phyloP scores from a whole-genome alignment of 1,140 invertebrate species.

The Drosophila ohnishii region DNA sequence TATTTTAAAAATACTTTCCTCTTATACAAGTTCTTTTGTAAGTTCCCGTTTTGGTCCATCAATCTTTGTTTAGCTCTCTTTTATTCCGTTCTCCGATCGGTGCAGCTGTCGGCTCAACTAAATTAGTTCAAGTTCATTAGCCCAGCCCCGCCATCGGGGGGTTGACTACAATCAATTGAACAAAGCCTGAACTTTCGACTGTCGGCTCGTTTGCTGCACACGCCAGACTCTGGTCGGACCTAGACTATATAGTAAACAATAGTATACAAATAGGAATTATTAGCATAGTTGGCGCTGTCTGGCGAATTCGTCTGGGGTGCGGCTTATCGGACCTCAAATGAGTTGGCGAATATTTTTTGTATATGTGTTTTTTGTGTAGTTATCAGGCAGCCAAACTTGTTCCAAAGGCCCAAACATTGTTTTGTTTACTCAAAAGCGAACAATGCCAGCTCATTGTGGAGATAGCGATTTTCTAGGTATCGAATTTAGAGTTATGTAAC shows the following conservation, averaged over 20 bases:
- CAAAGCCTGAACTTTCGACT: slow-evolving; percentile 64
- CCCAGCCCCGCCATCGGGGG: slow-evolving; percentile 18
- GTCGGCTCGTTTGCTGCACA: slow-evolving; percentile 39
- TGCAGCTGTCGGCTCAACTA: slow-evolving; percentile 32
- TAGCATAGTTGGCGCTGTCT: slow-evolving; percentile 52
- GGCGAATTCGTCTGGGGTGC: slow-evolving; percentile 50
- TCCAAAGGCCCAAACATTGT: slow-evolving; percentile 10
- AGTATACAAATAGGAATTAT: slow-evolving; percentile 36
- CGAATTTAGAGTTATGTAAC: slow-evolving; percentile 55
- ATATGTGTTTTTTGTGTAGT: not conserved
- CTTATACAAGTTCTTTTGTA: not conserved
- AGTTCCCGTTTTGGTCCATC: not conserved
- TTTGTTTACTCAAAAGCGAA: slow-evolving; percentile 37
- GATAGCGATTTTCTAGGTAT: slow-evolving; percentile 18
- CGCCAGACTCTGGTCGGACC: slow-evolving; percentile 36
- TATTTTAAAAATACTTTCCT: not conserved
- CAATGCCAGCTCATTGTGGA: slow-evolving; percentile 22
- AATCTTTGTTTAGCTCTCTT: slow-evolving; percentile 1
- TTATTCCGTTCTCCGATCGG: slow-evolving; percentile 13
- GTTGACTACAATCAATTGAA: slow-evolving; percentile 45
- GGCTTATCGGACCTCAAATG: slow-evolving; percentile 52
- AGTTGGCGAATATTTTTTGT: slow-evolving; percentile 37
- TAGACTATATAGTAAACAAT: slow-evolving; percentile 43
- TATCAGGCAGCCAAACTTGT: slow-evolving; percentile 17
- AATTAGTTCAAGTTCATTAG: slow-evolving; percentile 73